phyloP scores from a whole-genome alignment of 2,113 vertebrate species.

The Gopherus flavomarginatus region DNA sequence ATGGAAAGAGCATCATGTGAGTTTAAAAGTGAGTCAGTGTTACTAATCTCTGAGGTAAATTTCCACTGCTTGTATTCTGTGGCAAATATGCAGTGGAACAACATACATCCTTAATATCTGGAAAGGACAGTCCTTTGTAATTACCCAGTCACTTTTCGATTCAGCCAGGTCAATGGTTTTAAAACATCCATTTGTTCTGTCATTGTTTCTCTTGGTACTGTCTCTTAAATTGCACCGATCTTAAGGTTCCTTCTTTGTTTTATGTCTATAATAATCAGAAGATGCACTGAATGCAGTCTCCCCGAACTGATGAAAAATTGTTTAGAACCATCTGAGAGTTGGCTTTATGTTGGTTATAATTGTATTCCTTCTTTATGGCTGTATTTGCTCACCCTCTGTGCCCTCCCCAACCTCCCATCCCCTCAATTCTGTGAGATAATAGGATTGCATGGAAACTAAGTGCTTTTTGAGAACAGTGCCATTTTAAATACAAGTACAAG shows the following conservation, averaged over 20 bases:
- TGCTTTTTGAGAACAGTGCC: constrained; percentile 67
- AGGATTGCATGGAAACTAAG: constrained; percentile 66
- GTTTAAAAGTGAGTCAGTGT: constrained; percentile 1
- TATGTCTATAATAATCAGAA: constrained; percentile 2
- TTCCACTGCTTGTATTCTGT: constrained; percentile 45
- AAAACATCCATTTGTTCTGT: not conserved
- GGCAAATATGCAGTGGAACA: not conserved
- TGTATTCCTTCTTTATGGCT: constrained; percentile 52
- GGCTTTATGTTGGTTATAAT: constrained; percentile 65
- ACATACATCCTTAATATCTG: constrained; percentile 17
- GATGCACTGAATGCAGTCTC: constrained; percentile 49
- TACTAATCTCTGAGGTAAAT: constrained; percentile 32
- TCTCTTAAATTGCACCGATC: not conserved
- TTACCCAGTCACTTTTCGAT: not conserved
- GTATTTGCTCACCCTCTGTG: not conserved
- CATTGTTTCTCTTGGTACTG: not conserved
- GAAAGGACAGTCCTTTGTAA: not conserved
- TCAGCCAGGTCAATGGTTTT: not conserved
- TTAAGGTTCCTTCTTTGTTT: constrained; percentile 39
- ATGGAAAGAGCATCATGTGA: constrained; percentile 2
- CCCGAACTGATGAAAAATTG: not conserved
- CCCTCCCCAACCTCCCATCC: constrained; percentile 46
- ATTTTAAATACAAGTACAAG: constrained; percentile 46
- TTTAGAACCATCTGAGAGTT: constrained; percentile 12
- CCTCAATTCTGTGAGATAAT: constrained; percentile 69